Conservation (phyloP, 1,140 invertebrate species). For the Bombus haemorrhoidalis region DNA sequence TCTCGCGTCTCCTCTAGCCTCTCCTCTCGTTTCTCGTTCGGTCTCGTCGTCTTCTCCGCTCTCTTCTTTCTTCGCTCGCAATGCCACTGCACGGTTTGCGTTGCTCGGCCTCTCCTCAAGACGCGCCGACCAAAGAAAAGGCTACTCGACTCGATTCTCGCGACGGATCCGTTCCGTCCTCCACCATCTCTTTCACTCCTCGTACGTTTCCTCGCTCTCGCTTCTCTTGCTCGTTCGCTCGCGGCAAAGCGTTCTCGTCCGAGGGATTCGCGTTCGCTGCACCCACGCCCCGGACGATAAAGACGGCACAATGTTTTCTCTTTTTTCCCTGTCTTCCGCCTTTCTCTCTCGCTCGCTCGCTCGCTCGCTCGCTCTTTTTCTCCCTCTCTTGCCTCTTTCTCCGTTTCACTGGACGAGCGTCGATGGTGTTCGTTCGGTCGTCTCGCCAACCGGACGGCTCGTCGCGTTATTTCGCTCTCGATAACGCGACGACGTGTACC, state of each 20-base stretch:
- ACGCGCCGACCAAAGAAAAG: background rate
- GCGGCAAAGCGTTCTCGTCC: background rate
- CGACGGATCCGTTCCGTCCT: background rate
- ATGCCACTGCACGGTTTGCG: background rate
- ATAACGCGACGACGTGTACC: conserved; percentile 43
- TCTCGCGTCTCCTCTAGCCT: background rate
- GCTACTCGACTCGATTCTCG: background rate
- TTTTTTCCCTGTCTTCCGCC: conserved; percentile 40
- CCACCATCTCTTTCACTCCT: background rate
- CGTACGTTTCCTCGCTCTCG: conserved; percentile 16
- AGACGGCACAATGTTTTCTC: conserved; percentile 47
- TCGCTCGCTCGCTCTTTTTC: too few species aligned
- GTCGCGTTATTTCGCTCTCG: conserved; percentile 28
- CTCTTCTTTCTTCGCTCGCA: background rate
- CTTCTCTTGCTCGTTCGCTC: background rate
- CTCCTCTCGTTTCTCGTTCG: background rate
- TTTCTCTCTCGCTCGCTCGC: conserved; percentile 23
- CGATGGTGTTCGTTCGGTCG: background rate
- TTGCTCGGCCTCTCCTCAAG: background rate
- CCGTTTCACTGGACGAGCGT: conserved; percentile 39
- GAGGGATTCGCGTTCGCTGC: conserved; percentile 24
- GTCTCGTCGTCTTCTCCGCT: background rate
- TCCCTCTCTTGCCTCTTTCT: conserved; percentile 8
- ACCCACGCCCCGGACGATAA: conserved; percentile 61
- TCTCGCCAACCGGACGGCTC: background rate